Evolutionary conservation across 1,140 invertebrate species (phyloP).

Genomic region (Aporrectodea caliginosa): DNA sequence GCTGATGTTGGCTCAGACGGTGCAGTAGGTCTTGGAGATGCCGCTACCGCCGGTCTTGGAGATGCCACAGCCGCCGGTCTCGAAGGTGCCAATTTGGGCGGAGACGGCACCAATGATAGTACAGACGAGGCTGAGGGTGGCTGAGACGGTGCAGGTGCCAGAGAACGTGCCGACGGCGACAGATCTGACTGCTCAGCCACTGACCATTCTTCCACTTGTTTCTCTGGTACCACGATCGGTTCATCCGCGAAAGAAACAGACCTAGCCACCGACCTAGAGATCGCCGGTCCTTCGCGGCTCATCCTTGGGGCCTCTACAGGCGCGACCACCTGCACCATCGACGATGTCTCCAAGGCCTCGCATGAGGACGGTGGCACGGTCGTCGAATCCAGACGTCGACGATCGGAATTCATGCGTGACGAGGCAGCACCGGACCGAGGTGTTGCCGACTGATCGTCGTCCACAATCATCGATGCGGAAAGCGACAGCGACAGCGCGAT

Average conservation of each 20-base stretch:
- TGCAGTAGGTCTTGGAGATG: not conserved
- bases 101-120: not conserved
- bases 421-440: not conserved
- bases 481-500: not conserved
- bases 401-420: not conserved
- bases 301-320: not conserved
- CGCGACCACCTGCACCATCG: not conserved
- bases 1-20: not conserved
- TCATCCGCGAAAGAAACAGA: not conserved
- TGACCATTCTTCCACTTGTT: not conserved
- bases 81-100: not conserved
- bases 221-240: no score
- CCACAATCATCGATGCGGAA: not conserved
- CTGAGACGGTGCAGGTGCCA: not conserved
- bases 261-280: not conserved
- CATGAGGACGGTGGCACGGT: no score
- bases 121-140: not conserved
- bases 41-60: not conserved
- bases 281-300: not conserved
- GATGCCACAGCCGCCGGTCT: not conserved
- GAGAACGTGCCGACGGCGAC: not conserved
- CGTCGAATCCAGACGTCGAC: no score
- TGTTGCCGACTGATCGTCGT: not conserved
- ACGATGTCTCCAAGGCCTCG: no score
- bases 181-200: not conserved